These are phyloP conservation scores for Cryptomyrus ogoouensis DNA, from an alignment of 2,113 vertebrate species.

Conservation along the genomic window DNA sequence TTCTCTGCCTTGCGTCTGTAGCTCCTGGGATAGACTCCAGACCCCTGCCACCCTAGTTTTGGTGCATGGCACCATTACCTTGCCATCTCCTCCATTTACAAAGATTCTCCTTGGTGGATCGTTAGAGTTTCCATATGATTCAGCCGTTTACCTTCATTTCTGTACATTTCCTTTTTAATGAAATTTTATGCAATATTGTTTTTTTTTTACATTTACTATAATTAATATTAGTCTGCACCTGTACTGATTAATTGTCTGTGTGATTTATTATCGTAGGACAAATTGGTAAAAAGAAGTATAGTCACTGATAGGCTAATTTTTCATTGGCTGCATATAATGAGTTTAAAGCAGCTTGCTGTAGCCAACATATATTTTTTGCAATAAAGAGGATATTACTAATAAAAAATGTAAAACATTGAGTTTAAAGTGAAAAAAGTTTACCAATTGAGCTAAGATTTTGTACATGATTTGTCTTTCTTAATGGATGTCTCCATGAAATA, in stretches of 20 bases:
- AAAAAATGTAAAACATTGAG: not conserved
- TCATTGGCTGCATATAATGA: not conserved
- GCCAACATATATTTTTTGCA: not conserved
- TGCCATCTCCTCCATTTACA: not conserved
- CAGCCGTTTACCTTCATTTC: not conserved
- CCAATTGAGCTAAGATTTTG: not conserved
- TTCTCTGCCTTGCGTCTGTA: not conserved
- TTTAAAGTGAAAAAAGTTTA: not conserved
- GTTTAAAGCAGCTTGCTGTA: not conserved
- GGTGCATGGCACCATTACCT: not conserved
- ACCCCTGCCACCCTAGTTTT: not conserved
- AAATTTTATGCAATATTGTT: slow-evolving; percentile 1
- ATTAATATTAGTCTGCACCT: not conserved
- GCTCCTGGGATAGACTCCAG: not conserved
- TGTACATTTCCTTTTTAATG: not conserved
- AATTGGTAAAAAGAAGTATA: not conserved
- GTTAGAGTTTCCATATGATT: not conserved
- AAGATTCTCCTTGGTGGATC: not conserved
- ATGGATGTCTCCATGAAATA: not conserved
- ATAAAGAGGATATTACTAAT: not conserved
- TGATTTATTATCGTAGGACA: not conserved
- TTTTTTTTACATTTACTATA: not conserved
- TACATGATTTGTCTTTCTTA: not conserved
- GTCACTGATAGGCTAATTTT: not conserved
- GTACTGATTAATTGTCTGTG: not conserved